These are phyloP conservation scores for Rhynchonema sp. DNA, from an alignment of 2,888 invertebrate species.

Conservation along the genomic window DNA sequence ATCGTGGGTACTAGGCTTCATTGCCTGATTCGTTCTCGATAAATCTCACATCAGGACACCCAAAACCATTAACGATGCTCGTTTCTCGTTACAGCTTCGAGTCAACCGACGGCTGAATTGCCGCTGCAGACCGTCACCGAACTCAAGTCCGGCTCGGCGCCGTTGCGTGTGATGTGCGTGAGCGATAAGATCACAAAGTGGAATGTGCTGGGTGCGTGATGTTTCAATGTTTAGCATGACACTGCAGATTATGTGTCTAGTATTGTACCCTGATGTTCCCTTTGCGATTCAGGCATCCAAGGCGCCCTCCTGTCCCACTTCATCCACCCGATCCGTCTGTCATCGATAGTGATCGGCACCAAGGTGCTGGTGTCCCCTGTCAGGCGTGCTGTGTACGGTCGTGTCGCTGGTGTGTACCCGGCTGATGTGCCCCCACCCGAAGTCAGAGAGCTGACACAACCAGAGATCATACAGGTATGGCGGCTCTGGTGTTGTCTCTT, in stretches of 20 bases:
- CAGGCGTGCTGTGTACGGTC: neutral
- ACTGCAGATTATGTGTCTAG: too few relatives aligned
- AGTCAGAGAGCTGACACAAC: too few relatives aligned
- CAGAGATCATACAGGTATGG: too few relatives aligned
- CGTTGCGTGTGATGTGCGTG: conserved; percentile 31
- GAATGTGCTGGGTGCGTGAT: conserved; percentile 29
- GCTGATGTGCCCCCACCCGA: too few relatives aligned
- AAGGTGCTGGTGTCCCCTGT: neutral
- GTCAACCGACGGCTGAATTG: neutral
- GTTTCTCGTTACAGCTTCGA: neutral
- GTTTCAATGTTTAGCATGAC: too few relatives aligned
- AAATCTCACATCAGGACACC: too few relatives aligned
- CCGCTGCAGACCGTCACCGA: conserved; percentile 31
- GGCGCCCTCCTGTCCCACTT: conserved; percentile 39
- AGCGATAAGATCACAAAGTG: conserved; percentile 33
- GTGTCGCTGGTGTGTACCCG: too few relatives aligned
- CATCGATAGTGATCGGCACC: conserved; percentile 4
- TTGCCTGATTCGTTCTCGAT: too few relatives aligned
- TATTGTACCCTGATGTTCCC: too few relatives aligned
- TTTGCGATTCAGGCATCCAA: conserved; percentile 26
- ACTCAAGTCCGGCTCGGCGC: conserved; percentile 28
- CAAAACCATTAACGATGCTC: too few relatives aligned
- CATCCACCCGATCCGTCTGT: conserved; percentile 41
- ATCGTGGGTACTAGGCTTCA: neutral
- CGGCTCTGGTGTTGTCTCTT: too few relatives aligned